Percentiles rank a stretch among this genome's conserved stretches.
Evolutionary conservation across 2,113 vertebrate genomes (phyloP).

Genomic region (Buteo buteo): DNA sequence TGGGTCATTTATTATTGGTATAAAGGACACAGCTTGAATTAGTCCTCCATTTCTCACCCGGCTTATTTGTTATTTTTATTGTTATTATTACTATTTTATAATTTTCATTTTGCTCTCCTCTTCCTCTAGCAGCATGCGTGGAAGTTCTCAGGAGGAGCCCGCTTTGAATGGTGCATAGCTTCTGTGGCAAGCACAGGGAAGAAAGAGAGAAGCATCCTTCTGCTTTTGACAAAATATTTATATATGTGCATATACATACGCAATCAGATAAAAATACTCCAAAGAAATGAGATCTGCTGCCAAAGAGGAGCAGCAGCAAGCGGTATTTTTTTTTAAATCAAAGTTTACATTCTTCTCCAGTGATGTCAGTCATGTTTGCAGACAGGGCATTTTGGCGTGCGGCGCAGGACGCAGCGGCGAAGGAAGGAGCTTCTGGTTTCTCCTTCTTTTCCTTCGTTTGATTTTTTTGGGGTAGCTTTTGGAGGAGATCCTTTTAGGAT

Average conservation of each 20-base stretch:
- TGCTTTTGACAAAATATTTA: slow-evolving; percentile 56
- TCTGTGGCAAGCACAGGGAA: background rate
- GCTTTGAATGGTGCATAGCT: background rate
- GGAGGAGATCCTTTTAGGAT: background rate
- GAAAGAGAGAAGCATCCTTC: background rate
- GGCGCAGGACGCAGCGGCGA: rapidly evolving
- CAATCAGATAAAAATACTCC: slow-evolving; percentile 41
- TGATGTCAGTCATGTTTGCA: slow-evolving; percentile 39
- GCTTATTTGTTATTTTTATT: slow-evolving; percentile 60
- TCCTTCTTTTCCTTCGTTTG: background rate
- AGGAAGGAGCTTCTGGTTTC: background rate
- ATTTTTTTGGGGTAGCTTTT: background rate
- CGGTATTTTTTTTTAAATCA: background rate
- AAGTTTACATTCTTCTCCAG: slow-evolving; percentile 46
- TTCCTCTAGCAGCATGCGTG: background rate
- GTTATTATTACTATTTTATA: slow-evolving; percentile 27
- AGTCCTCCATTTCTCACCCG: slow-evolving; percentile 43
- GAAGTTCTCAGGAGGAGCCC: background rate
- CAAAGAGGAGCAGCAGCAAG: slow-evolving; percentile 14
- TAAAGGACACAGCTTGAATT: slow-evolving; percentile 60
- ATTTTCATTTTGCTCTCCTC: background rate
- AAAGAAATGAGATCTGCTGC: slow-evolving; percentile 13
- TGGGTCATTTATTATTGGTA: slow-evolving; percentile 69
- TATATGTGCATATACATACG: slow-evolving; percentile 33
- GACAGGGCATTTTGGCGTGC: background rate